Conservation (phyloP, 2,797 vertebrate species). For the Xyrichtys novacula region DNA sequence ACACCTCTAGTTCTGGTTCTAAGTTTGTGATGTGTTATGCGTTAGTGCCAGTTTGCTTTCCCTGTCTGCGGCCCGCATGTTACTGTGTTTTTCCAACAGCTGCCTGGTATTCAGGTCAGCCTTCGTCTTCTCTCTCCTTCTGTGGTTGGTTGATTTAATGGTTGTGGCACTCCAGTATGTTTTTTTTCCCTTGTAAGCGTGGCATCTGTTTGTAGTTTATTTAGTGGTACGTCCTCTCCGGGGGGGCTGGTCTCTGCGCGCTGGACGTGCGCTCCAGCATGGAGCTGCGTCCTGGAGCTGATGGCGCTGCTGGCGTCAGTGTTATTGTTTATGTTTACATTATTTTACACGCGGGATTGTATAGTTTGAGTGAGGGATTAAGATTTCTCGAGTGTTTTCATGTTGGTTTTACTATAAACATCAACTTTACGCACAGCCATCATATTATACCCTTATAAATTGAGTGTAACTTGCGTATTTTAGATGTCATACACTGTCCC, state of each 20-base stretch:
- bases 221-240: neutral
- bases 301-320: neutral
- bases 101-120: neutral
- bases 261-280: constrained; percentile 48
- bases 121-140: neutral
- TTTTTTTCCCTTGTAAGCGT: neutral
- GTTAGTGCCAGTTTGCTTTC: neutral
- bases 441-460: too few species aligned
- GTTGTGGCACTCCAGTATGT: neutral
- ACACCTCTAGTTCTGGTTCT: too few species aligned
- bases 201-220: constrained; percentile 20
- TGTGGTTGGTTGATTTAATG: too few species aligned
- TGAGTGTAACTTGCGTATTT: too few species aligned
- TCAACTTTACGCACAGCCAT: too few species aligned
- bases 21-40: neutral
- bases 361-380: too few species aligned
- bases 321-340: too few species aligned
- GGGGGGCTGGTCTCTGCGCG: too few species aligned
- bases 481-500: too few species aligned
- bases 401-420: too few species aligned
- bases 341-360: too few species aligned
- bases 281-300: neutral
- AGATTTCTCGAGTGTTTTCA: too few species aligned
- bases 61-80: neutral
- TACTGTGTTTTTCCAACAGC: constrained; percentile 15